phyloP scores from a whole-genome alignment of 2,797 vertebrate genomes.

The Sebastes taczanowskii region DNA sequence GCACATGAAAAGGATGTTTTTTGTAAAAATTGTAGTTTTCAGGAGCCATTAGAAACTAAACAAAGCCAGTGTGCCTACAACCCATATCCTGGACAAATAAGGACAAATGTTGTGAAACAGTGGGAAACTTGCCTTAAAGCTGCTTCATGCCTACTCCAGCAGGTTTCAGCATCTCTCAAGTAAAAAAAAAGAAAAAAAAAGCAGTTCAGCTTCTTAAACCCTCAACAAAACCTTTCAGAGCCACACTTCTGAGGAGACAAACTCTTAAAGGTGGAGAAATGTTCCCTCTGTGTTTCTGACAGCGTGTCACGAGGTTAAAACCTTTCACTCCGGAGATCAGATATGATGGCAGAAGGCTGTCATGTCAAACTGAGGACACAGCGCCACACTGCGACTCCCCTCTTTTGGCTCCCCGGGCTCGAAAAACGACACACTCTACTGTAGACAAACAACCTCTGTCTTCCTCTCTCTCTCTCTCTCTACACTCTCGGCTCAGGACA shows the following conservation, averaged over 20 bases:
- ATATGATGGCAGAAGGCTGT: constrained; percentile 3
- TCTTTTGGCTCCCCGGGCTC: background rate
- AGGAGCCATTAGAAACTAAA: background rate
- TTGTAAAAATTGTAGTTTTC: background rate
- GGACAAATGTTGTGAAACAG: constrained; percentile 4
- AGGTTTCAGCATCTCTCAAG: background rate
- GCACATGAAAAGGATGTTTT: constrained; percentile 1
- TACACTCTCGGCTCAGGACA: constrained; percentile 3
- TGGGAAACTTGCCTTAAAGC: background rate
- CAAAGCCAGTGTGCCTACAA: background rate
- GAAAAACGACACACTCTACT: background rate
- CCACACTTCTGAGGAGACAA: background rate
- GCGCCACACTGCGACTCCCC: background rate
- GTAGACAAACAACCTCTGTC: background rate
- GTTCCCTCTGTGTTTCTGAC: constrained; percentile 5
- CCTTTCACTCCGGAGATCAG: constrained; percentile 28
- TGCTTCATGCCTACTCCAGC: background rate
- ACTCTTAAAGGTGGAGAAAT: background rate
- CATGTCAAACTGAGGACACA: constrained; percentile 17
- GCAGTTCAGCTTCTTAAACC: background rate
- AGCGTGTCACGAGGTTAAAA: constrained; percentile 40
- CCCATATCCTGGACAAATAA: constrained; percentile 4
- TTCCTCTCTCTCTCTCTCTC: background rate
- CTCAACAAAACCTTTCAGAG: constrained; percentile 6
- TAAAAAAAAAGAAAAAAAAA: background rate